Evolutionary conservation across 1,140 invertebrate genomes (phyloP).

Genomic region (Nephotettix cincticeps): DNA sequence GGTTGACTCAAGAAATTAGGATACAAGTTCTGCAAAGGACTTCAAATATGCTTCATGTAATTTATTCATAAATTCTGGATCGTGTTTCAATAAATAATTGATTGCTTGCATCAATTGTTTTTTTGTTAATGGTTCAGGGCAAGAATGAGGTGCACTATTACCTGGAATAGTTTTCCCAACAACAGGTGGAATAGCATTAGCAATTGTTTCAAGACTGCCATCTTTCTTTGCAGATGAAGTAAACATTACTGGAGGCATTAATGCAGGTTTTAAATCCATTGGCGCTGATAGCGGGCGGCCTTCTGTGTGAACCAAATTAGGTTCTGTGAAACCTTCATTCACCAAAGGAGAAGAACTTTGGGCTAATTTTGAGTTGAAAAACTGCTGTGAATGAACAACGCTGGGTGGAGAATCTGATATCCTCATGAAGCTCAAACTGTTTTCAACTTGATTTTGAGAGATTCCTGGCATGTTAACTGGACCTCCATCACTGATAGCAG

Average conservation of each 20-base stretch:
- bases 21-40: slow-evolving; percentile 72
- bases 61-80: slow-evolving; percentile 81
- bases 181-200: not conserved
- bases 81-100: slow-evolving; percentile 82
- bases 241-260: slow-evolving; percentile 85
- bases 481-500: too few relatives aligned
- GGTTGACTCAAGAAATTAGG: slow-evolving; percentile 43
- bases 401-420: slow-evolving; percentile 44
- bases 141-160: slow-evolving; percentile 36
- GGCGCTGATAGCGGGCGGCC: slow-evolving; percentile 49
- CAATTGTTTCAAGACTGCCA: not conserved
- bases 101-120: slow-evolving; percentile 87
- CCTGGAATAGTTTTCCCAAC: slow-evolving; percentile 34
- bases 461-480: not conserved
- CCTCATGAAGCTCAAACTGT: slow-evolving; percentile 54
- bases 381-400: slow-evolving; percentile 44
- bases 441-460: slow-evolving; percentile 46
- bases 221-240: slow-evolving; percentile 50
- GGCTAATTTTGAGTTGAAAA: slow-evolving; percentile 35
- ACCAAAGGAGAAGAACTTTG: slow-evolving; percentile 34
- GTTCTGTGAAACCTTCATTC: not conserved
- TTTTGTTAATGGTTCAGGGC: slow-evolving; percentile 73
- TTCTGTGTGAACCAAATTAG: slow-evolving; percentile 39
- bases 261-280: slow-evolving; percentile 61
- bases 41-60: slow-evolving; percentile 88